Evolutionary conservation across 2,113 vertebrate species (phyloP), one percentile per base, ranked within the genome.

Genomic region (Mustelus asterias): DNA sequence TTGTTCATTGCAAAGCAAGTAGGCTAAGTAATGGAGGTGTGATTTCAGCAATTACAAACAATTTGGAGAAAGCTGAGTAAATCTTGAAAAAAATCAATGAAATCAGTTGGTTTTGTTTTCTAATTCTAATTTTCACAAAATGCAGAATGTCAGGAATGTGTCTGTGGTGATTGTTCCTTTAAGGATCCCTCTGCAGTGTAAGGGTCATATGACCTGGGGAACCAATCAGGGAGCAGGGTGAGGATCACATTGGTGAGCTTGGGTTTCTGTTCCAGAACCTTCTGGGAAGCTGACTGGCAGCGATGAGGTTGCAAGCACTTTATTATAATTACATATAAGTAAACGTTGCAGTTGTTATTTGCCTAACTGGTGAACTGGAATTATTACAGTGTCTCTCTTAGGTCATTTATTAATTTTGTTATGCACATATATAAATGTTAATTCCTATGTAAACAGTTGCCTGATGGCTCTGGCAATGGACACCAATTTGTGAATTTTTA

Each of bases 31-130:
- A 96, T 96, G 96, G 97, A 97, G 98, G 98, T 98, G 97, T 97
- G 97, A 97, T 97, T 97, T 97, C 88, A 96, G 97, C 97, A 97
- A 98, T 98, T 97, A 97, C 97, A 96, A 97, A 98, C 98, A 98
- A 97, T 97, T 97, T 97, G 97, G 97, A 97, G 97, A 97, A 97
- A 97, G 96, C 97, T 97, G 96, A 88, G 97, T 97, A 98, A 98
- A 98, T 97, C 97, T 97, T 96, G 96, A 97, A 54, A 86, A 54
- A 97, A 98, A 98, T 98, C 98, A 98, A 97, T 97, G 97, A 96
- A 97, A 98, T 97, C 97, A 96, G 5, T 97, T 96, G 96, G 96
- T 96, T 97, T 96, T 95, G 94, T 96, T 96, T 96, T 96, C 96
- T 96, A 96, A 96, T 48, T 10, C 65, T 72, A 22, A 70, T 72